Base-by-base conservation (phyloP, 2,113 vertebrate species). In the Seriola quinqueradiata region DNA sequence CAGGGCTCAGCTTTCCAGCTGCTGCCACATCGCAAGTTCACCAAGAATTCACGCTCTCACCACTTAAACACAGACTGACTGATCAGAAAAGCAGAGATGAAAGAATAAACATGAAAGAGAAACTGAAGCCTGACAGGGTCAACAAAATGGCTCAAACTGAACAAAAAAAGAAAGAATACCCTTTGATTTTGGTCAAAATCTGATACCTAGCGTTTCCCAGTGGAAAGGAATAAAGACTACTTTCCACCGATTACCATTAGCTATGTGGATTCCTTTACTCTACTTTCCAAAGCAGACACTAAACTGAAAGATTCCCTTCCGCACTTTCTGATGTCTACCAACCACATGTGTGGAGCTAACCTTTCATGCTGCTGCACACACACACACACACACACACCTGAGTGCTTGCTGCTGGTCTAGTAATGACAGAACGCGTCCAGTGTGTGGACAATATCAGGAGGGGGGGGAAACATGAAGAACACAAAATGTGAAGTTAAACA, bases 221-320 rank as follows among this genome's bases (percentile, higher is more conserved):
- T 65, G 65, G 17, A 75, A 61, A 64, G 11, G 44, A 79, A 70
- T 4, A 58, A 61, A 1, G 12, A 70, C 42, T 10, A 21, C 17
- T 82, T 73, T 83, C 50, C 42, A 83, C 9, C 0, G 11, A 70
- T 73, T 70, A 75, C 3, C 19, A 59, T 72, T 60, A 64, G 38
- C 32, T 23, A 21, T 61, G 36, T 68, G 2, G 48, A 85, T 60
- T 77, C 72, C 61, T 76, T 70, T 10, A 50, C 23, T 77, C 65
- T 60, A 54, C n/a, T 85, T 91, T 84, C 66, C 70, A 86, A 74
- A 75, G 48, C 40, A 73, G 38, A 77, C 44, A 60, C 55, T 46
- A 38, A 65, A 76, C 54, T 40, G 17, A 66, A 55, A 28, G 32
- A 69, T 69, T 86, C 57, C 59, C 23, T n/a, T 77, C 38, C 2